Base-by-base conservation (phyloP, 2,113 vertebrate genomes). In the Callopanchax toddi region DNA sequence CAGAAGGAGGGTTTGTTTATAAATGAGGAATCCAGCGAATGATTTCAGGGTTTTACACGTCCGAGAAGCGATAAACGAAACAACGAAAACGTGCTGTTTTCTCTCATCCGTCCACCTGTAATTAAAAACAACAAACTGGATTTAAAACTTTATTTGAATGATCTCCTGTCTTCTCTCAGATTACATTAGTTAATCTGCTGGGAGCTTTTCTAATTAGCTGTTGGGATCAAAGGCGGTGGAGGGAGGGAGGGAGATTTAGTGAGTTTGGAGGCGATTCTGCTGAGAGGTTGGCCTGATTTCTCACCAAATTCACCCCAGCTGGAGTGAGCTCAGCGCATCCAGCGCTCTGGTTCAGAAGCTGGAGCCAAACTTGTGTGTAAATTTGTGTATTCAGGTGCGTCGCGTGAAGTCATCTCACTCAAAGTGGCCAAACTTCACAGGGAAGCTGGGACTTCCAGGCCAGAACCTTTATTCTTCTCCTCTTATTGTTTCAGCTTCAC, bases 331-430 rank as follows among this genome's bases (percentile, higher is more conserved):
- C 90, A 92, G 82, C 78, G 78, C 83, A 84, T 86, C 60, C 87
- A 89, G 89, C 86, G 88, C 86, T 90, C 83, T 73, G 60, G 85
- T 84, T 87, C 85, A 85, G 75, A 83, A 78, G 82, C 85, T 74
- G 21, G 50, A 1, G 60, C 80, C 74, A 83, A 80, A 57, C 76
- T 84, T 86, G 81, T 87, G 88, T 90, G 85, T 90, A 82, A 89
- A 91, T 92, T 76, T 92, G 90, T 92, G 89, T 92, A 91, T 88
- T 92, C 92, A 93, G 92, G 91, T 93, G 92, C 81, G 34, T 81
- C 57, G 26, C 89, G 86, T 91, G 90, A 90, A 91, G 83, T 91
- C 86, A 89, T 90, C 76, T 75, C 2, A 13, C 77, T 66, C 53
- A 21, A 56, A 76, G 53, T 36, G 4, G 90, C 87, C 87, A 89